These are phyloP conservation scores for Trisateles emortualis DNA, from an alignment of 2,888 invertebrate genomes.

Conservation along the genomic window DNA sequence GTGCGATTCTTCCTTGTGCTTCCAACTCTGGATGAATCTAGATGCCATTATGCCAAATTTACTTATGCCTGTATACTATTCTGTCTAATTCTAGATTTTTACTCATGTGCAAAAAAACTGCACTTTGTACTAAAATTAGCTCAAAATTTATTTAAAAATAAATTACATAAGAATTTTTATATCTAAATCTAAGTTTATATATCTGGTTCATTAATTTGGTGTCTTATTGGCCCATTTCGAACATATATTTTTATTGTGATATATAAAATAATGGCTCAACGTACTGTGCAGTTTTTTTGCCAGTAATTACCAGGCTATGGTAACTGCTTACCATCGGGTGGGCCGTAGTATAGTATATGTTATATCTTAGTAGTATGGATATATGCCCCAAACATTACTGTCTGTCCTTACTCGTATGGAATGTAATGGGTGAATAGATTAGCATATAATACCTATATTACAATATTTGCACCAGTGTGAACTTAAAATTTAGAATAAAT, in stretches of 20 bases:
- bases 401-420: conserved; percentile 7
- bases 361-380: too few relatives aligned
- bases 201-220: conserved; percentile 6
- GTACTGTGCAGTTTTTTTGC: conserved; percentile 48
- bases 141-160: background rate
- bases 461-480: conserved; percentile 65
- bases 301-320: too few relatives aligned
- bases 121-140: conserved; percentile 10
- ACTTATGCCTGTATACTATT: conserved; percentile 1
- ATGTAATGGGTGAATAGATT: conserved; percentile 26
- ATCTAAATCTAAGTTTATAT: background rate
- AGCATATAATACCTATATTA: too few relatives aligned
- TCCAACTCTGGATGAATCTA: conserved; percentile 34
- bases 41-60: conserved; percentile 58
- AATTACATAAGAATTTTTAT: background rate
- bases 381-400: conserved; percentile 27
- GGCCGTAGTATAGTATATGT: too few relatives aligned
- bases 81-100: conserved; percentile 6
- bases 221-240: conserved; percentile 24
- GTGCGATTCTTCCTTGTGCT: conserved; percentile 23
- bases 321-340: too few relatives aligned
- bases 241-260: conserved; percentile 17
- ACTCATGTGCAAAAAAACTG: conserved; percentile 39
- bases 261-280: conserved; percentile 23
- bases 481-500: conserved; percentile 49